Conservation (phyloP, 1,140 invertebrate genomes). For the Aricia agestis region DNA sequence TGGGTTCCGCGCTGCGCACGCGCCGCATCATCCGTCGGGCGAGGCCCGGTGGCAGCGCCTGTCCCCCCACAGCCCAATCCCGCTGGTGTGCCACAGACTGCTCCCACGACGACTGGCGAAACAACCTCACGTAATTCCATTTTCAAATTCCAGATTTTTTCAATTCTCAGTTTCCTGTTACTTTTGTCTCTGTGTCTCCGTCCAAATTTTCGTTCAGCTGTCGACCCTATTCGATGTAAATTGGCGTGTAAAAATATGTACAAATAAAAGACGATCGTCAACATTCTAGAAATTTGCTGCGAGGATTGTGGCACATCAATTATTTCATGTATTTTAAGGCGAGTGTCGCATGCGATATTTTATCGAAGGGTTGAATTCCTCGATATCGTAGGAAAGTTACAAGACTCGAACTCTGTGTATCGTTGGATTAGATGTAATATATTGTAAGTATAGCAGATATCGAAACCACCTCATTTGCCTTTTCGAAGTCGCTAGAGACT, state of each 20-base stretch:
- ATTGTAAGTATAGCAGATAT: conserved; percentile 17
- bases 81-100: conserved; percentile 88
- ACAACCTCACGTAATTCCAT: conserved; percentile 60
- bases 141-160: conserved; percentile 25
- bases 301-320: conserved; percentile 16
- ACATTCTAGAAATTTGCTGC: conserved; percentile 33
- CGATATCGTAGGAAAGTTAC: not conserved
- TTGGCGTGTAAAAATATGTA: conserved; percentile 61
- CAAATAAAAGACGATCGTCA: conserved; percentile 60
- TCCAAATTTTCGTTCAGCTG: conserved; percentile 53
- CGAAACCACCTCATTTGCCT: conserved; percentile 32
- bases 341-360: not conserved
- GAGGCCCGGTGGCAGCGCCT: conserved; percentile 84
- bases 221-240: conserved; percentile 55
- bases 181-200: conserved; percentile 63
- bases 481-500: conserved; percentile 20
- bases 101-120: conserved; percentile 60
- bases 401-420: not conserved
- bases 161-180: conserved; percentile 26
- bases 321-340: not conserved
- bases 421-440: conserved; percentile 11
- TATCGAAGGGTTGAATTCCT: not conserved
- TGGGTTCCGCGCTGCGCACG: conserved; percentile 88
- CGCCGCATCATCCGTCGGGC: conserved; percentile 85
- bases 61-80: conserved; percentile 88